Evolutionary conservation across 2,797 vertebrate species (phyloP).

Genomic region (Pseudocheirus occidentalis): DNA sequence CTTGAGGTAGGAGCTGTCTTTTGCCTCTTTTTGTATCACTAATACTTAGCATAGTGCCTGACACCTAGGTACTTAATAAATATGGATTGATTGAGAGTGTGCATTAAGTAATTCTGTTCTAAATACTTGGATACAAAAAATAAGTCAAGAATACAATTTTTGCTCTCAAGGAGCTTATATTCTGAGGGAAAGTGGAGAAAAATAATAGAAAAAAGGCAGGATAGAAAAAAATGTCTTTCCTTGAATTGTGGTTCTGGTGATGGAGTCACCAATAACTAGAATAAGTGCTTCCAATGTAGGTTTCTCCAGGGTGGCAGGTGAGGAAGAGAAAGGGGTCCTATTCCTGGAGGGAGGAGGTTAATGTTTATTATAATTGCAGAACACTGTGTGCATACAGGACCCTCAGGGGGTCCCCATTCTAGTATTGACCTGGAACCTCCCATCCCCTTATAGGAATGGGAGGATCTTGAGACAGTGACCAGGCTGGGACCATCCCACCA

Average conservation of each 20-base stretch:
- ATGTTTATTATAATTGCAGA: not conserved
- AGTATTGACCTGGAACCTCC: not conserved
- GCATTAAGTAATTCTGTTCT: not conserved
- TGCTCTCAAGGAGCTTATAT: not conserved
- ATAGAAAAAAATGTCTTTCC: not conserved
- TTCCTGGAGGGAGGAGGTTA: not conserved
- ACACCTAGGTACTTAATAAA: not conserved
- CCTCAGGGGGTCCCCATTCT: not conserved
- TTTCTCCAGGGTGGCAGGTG: not conserved
- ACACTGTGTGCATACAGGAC: too few species aligned
- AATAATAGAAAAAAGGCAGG: not conserved
- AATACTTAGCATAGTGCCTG: not conserved
- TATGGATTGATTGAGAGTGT: not conserved
- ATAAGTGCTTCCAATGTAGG: not conserved
- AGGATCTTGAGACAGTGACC: not conserved
- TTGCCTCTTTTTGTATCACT: not conserved
- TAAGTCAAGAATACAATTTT: not conserved
- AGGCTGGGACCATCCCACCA: not conserved
- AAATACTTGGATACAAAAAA: not conserved
- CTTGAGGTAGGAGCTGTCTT: not conserved
- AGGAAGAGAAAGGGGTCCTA: not conserved
- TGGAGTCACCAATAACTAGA: not conserved
- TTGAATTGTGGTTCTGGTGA: not conserved
- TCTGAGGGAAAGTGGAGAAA: not conserved
- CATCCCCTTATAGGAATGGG: not conserved